These are phyloP conservation scores for Falco peregrinus DNA, from an alignment of 2,797 vertebrate species.

Conservation along the genomic window DNA sequence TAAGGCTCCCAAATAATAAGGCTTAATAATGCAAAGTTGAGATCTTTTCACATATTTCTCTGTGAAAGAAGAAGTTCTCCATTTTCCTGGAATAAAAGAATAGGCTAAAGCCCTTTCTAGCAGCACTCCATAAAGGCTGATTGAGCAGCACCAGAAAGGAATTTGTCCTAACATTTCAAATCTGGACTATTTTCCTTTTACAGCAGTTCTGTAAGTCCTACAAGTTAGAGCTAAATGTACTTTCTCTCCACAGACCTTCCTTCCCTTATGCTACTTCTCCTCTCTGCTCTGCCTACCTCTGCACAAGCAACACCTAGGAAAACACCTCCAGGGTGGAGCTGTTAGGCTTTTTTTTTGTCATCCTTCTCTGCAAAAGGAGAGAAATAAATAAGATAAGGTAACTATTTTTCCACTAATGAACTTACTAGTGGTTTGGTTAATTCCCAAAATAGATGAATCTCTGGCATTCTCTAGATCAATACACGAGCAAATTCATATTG, in stretches of 20 bases:
- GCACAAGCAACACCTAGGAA: not conserved
- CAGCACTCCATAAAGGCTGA: not conserved
- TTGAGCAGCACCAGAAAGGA: not conserved
- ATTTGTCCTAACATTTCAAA: not conserved
- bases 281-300: not conserved
- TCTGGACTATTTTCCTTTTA: not conserved
- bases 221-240: not conserved
- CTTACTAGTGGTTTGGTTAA: not conserved
- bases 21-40: not conserved
- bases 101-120: not conserved
- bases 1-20: not conserved
- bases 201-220: not conserved
- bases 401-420: fast-evolving
- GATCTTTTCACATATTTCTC: not conserved
- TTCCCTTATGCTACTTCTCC: not conserved
- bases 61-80: not conserved
- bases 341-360: not conserved
- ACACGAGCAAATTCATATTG: not conserved
- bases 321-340: not conserved
- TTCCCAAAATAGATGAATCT: not conserved
- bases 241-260: not conserved
- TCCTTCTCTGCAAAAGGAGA: not conserved
- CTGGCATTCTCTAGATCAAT: not conserved
- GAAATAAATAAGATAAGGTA: not conserved
- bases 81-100: not conserved